Conservation (phyloP, 2,113 vertebrate genomes). For the Notarius lentiginosus region DNA sequence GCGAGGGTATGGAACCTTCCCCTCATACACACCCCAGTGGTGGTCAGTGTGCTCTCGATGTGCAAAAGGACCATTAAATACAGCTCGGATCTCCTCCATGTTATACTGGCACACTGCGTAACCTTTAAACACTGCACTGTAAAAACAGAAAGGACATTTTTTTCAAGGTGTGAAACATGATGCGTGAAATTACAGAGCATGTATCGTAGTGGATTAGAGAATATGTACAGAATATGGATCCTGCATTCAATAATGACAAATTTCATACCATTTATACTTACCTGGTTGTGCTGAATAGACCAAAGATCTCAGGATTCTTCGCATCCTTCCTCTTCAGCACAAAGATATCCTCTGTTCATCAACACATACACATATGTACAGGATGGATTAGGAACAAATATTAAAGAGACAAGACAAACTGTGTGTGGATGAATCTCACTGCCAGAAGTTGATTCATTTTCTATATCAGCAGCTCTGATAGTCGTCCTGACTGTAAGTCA, state of each 20-base stretch:
- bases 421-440: background rate
- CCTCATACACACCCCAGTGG: conserved; percentile 91
- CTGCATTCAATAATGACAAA: background rate
- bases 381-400: background rate
- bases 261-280: conserved; percentile 57
- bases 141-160: background rate
- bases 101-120: conserved; percentile 93
- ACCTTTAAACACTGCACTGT: conserved; percentile 86
- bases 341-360: conserved; percentile 87
- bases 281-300: conserved; percentile 96
- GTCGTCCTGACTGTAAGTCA: background rate
- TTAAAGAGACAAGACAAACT: background rate
- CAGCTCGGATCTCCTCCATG: conserved; percentile 90
- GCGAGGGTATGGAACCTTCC: conserved; percentile 91
- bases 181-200: background rate
- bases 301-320: conserved; percentile 95
- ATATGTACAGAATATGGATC: background rate
- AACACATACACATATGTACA: conserved; percentile 21
- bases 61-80: conserved; percentile 93
- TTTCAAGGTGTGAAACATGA: background rate
- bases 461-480: background rate
- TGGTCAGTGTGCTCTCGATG: conserved; percentile 90
- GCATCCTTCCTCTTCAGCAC: conserved; percentile 86
- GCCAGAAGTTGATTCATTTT: background rate
- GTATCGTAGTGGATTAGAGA: background rate